These are phyloP conservation scores for Eupithecia vulgata DNA, from an alignment of 2,888 invertebrate genomes.

Conservation along the genomic window DNA sequence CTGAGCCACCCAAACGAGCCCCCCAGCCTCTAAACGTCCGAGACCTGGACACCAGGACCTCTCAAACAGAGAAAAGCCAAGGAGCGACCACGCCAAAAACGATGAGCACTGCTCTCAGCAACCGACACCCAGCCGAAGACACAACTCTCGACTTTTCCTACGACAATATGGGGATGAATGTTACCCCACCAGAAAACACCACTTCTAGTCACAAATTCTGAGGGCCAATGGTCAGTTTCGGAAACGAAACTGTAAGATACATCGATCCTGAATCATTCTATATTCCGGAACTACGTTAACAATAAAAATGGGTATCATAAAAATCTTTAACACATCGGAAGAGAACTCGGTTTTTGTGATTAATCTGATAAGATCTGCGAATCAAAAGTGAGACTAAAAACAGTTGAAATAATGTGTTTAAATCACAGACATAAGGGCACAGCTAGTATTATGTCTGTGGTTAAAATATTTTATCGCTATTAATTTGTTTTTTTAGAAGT, in stretches of 20 bases:
- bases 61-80: constrained; percentile 79
- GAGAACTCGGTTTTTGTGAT: background rate
- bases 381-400: background rate
- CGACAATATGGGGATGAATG: constrained; percentile 90
- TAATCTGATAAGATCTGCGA: background rate
- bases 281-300: background rate
- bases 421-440: too few species aligned
- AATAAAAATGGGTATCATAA: background rate
- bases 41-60: constrained; percentile 71
- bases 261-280: constrained; percentile 30
- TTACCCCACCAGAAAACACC: constrained; percentile 83
- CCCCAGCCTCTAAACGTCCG: constrained; percentile 71
- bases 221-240: constrained; percentile 56
- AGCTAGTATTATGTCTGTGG: too few species aligned
- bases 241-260: constrained; percentile 51
- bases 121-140: constrained; percentile 90
- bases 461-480: background rate
- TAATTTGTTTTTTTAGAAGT: background rate
- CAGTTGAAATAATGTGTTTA: background rate
- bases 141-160: constrained; percentile 90
- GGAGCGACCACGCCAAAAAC: constrained; percentile 86
- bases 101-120: constrained; percentile 88
- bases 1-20: constrained; percentile 69
- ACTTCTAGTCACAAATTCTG: constrained; percentile 72
- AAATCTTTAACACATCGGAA: background rate